Percentiles rank a stretch among this genome's conserved stretches.
phyloP scores from a whole-genome alignment of 2,113 vertebrate species.

The Dromiciops gliroides region DNA sequence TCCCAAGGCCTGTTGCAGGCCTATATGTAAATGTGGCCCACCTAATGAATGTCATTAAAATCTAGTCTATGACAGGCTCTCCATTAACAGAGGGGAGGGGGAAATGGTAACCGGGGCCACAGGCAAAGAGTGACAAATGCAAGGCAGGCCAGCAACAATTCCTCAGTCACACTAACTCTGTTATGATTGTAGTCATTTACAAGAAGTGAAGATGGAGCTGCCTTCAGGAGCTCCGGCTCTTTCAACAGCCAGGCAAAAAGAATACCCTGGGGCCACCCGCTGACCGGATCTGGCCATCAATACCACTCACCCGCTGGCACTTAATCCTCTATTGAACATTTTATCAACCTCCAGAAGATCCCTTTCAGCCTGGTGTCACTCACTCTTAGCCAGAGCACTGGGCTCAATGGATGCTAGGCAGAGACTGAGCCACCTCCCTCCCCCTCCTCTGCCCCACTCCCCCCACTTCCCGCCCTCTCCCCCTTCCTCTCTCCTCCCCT shows the following conservation, averaged over 20 bases:
- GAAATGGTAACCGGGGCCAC: background rate
- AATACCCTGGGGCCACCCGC: slow-evolving; percentile 50
- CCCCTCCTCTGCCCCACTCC: background rate
- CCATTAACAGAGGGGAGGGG: background rate
- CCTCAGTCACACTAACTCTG: slow-evolving; percentile 84
- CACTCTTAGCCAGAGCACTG: background rate
- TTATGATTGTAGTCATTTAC: slow-evolving; percentile 86
- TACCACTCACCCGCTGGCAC: slow-evolving; percentile 28
- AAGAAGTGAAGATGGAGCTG: slow-evolving; percentile 85
- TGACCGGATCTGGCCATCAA: slow-evolving; percentile 65
- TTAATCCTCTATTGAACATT: slow-evolving; percentile 31
- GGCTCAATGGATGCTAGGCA: background rate
- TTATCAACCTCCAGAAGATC: background rate
- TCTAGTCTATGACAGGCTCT: slow-evolving; percentile 25
- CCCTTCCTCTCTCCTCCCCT: background rate
- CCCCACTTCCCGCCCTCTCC: background rate
- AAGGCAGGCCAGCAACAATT: slow-evolving; percentile 60
- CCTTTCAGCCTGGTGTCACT: background rate
- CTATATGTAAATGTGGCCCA: background rate
- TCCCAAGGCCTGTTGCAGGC: slow-evolving; percentile 12
- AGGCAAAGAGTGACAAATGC: slow-evolving; percentile 44
- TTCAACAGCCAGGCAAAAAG: slow-evolving; percentile 70
- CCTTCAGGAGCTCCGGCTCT: slow-evolving; percentile 77
- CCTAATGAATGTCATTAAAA: slow-evolving; percentile 23
- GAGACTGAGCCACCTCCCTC: background rate